Evolutionary conservation across 2,888 invertebrate species (phyloP).

Genomic region (Dinocampus coccinellae): DNA sequence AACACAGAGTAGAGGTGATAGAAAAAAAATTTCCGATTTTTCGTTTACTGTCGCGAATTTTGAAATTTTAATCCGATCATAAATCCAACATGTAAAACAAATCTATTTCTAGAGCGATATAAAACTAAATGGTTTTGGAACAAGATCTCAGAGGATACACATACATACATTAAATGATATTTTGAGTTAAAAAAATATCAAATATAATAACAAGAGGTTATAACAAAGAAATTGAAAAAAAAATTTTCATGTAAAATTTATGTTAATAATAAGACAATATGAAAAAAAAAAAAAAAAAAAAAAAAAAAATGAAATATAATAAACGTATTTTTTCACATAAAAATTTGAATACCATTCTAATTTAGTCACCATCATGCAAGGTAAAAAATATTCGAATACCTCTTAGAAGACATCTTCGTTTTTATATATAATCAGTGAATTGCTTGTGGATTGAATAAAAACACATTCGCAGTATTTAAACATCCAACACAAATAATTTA

Average conservation of each 20-base stretch:
- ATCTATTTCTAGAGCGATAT: not conserved
- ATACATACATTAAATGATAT: not conserved
- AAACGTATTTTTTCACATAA: not conserved
- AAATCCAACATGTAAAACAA: not conserved
- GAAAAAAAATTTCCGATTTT: not conserved
- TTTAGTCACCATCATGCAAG: conserved; percentile 29
- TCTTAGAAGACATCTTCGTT: conserved; percentile 69
- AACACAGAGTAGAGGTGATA: not conserved
- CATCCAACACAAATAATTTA: conserved; percentile 57
- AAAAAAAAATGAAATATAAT: too few species aligned
- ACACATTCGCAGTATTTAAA: conserved; percentile 56
- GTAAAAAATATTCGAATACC: conserved; percentile 62
- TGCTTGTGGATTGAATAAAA: conserved; percentile 44
- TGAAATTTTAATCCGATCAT: not conserved
- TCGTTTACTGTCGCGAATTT: not conserved
- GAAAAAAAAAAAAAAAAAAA: too few species aligned
- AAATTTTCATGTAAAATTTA: not conserved
- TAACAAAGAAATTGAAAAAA: not conserved
- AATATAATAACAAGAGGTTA: not conserved
- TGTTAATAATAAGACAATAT: too few species aligned
- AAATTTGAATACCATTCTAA: conserved; percentile 2
- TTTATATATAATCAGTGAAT: conserved; percentile 48
- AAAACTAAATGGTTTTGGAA: not conserved
- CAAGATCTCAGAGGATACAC: not conserved
- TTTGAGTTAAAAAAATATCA: not conserved